Base-by-base conservation (phyloP, 2,797 vertebrate genomes). In the Sternarchorhynchus goeldii region DNA sequence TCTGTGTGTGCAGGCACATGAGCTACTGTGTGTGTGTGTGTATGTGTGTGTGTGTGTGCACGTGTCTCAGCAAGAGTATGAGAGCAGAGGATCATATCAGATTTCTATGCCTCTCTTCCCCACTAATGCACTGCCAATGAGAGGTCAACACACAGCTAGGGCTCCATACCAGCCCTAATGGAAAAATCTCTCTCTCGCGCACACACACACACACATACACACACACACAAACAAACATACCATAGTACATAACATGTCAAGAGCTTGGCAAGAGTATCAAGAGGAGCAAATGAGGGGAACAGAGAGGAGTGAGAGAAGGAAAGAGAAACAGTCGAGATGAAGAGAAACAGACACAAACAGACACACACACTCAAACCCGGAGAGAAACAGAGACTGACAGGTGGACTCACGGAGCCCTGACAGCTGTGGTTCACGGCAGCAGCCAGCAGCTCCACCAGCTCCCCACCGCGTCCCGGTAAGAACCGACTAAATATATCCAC, bases 121-220 rank as follows among this genome's bases (percentile, higher is more conserved):
- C 69, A 62, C 77, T 84, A 80, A 84, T 85, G 83, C 76, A 84
- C 73, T 79, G 66, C 64, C 73, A 76, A 75, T 82, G 58, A 82
- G 75, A 77, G 78, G 80, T 82, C 71, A 80, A 73, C 60, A 76
- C 73, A 76, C 31, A 25, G 4, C 17, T 12, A 14, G 64, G 59
- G 45, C 70, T 65, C 21, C 59, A 14, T 12, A 70, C 21, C 29
- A 7, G 20, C 60, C 62, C 64, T 77, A 79, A 79, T 73, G 63
- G 77, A 41, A 41, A 41, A 45, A 45, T 7, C 6, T 50, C 45
- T 50, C 41, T 45, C 41, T 45, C 41, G 7, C 12, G 12, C 45
- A 0, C 7, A 4, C 45, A 14, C 16, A 5, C 36, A 12, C 63
- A 62, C 63, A 64, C 65, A 69, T 55, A 70, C 55, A 73, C 36